Percentiles rank a stretch among this genome's conserved stretches.
Evolutionary conservation across 2,888 invertebrate species (phyloP).

Genomic region (Apotomis capreana): DNA sequence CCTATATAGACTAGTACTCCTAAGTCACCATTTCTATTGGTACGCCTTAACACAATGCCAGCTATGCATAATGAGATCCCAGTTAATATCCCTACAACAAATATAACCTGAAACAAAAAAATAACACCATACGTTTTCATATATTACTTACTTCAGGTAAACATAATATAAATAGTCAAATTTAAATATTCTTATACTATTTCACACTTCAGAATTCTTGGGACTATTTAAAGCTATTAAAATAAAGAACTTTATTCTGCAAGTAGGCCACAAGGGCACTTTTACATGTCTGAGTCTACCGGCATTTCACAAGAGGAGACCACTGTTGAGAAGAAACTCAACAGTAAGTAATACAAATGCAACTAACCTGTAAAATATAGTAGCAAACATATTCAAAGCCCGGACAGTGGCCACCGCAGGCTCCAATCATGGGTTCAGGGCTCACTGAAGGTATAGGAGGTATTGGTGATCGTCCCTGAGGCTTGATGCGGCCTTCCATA

Average conservation of each 20-base stretch:
- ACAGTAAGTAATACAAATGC: background rate
- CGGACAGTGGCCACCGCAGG: conserved; percentile 87
- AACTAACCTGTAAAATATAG: conserved; percentile 85
- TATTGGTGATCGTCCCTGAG: conserved; percentile 61
- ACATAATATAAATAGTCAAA: too few species aligned
- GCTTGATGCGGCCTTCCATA: conserved; percentile 57
- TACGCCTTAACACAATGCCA: conserved; percentile 85
- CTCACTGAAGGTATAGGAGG: conserved; percentile 69
- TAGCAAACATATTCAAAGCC: conserved; percentile 89
- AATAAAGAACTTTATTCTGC: too few species aligned
- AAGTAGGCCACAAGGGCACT: too few species aligned
- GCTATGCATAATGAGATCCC: conserved; percentile 86
- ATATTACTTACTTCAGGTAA: too few species aligned
- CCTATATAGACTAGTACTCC: conserved; percentile 87
- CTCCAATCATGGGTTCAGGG: conserved; percentile 84
- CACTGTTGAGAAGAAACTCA: too few species aligned
- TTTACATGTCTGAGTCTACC: too few species aligned
- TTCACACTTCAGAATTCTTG: too few species aligned
- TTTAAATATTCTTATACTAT: too few species aligned
- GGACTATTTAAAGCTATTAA: too few species aligned
- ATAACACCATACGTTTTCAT: conserved; percentile 1
- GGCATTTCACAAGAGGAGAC: too few species aligned
- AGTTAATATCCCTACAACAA: conserved; percentile 86
- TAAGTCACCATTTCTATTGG: conserved; percentile 85
- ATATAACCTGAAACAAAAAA: conserved; percentile 82